These are phyloP conservation scores for Maniola hyperantus DNA, from an alignment of 2,888 invertebrate genomes.

Conservation along the genomic window DNA sequence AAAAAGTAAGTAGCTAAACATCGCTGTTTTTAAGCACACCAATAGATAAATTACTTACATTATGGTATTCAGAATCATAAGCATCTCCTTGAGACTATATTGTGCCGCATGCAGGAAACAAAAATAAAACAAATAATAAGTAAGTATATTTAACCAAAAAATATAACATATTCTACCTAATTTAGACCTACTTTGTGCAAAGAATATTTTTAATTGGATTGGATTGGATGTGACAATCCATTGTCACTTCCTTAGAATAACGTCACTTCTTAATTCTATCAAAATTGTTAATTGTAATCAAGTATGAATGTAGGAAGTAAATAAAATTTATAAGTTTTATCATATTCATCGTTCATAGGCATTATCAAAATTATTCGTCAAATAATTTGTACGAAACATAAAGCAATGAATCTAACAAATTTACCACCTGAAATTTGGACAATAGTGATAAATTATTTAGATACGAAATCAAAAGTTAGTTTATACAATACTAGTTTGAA, in stretches of 20 bases:
- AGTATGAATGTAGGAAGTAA: no score
- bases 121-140: constrained; percentile 11
- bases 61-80: constrained; percentile 33
- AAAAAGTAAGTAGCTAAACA: not conserved
- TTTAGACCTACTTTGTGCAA: not conserved
- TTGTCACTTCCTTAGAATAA: no score
- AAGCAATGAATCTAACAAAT: not conserved
- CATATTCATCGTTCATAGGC: no score
- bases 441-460: constrained; percentile 11
- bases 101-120: constrained; percentile 26
- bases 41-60: constrained; percentile 28
- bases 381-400: not conserved
- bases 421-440: constrained; percentile 17
- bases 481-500: constrained; percentile 5
- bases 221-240: no score
- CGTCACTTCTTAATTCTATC: no score
- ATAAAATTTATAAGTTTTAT: no score
- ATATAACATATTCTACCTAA: not conserved
- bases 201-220: no score
- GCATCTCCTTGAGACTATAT: constrained; percentile 32
- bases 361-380: not conserved
- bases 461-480: constrained; percentile 15
- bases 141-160: not conserved
- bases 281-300: not conserved
- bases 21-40: not conserved